Percentiles rank a stretch among this genome's conserved stretches.
phyloP scores from a whole-genome alignment of 2,888 invertebrate genomes.

The Scaptomyza reducta region DNA sequence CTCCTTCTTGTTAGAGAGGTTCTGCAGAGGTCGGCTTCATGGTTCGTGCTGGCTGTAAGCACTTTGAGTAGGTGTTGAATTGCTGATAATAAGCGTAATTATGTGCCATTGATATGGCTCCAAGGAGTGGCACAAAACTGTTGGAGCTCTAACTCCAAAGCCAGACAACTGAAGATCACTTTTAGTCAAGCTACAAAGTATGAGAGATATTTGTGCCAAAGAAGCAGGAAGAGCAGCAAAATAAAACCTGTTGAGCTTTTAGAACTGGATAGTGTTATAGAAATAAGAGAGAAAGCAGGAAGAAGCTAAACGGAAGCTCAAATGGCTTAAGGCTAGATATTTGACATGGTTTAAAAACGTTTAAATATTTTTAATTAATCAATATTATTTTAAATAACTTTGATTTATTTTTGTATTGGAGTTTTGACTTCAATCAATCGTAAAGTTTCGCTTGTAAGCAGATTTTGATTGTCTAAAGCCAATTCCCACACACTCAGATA shows the following conservation, averaged over 20 bases:
- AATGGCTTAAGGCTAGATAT: neutral
- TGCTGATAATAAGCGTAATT: slow-evolving; percentile 79
- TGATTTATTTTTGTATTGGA: no score
- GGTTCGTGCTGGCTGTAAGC: slow-evolving; percentile 33
- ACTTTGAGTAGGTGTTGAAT: slow-evolving; percentile 81
- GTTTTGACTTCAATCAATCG: no score
- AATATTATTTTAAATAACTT: no score
- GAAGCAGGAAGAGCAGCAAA: slow-evolving; percentile 7
- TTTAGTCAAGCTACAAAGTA: neutral
- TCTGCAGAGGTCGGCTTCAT: slow-evolving; percentile 4
- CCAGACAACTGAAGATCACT: slow-evolving; percentile 23
- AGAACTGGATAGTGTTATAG: neutral
- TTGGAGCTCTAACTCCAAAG: slow-evolving; percentile 13
- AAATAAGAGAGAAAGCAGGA: slow-evolving; percentile 27
- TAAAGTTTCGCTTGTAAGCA: neutral
- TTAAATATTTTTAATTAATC: no score
- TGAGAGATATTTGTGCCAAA: slow-evolving; percentile 1
- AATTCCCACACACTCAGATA: slow-evolving; percentile 4
- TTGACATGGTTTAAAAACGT: neutral
- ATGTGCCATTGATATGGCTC: slow-evolving; percentile 65
- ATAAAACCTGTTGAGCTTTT: slow-evolving; percentile 35
- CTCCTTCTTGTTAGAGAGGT: slow-evolving; percentile 4
- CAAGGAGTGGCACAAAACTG: slow-evolving; percentile 49
- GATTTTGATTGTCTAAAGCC: neutral
- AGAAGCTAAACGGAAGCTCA: slow-evolving; percentile 19